Conservation (phyloP, 2,797 vertebrate species). For the Lycodopsis pacificus region DNA sequence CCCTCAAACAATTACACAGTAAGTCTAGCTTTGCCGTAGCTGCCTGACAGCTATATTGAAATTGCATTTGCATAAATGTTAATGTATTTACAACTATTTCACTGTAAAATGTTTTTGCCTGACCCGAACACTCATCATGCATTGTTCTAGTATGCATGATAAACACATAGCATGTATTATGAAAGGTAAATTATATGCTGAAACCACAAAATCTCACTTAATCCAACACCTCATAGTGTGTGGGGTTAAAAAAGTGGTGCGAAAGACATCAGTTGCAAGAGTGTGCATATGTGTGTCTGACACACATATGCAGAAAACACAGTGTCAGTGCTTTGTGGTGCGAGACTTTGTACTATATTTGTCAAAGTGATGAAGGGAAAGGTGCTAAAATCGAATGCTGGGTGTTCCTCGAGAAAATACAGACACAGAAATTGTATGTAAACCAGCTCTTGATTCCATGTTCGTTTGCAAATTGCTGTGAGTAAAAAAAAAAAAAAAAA, state of each 20-base stretch:
- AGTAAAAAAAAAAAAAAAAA: neutral
- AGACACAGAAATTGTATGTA: neutral
- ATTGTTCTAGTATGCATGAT: neutral
- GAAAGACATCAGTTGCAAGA: constrained; percentile 8
- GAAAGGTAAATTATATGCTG: constrained; percentile 7
- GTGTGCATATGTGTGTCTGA: constrained; percentile 16
- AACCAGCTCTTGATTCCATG: constrained; percentile 13
- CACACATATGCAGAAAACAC: too few species aligned
- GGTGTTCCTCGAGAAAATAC: constrained; percentile 42
- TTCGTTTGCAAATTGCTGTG: neutral
- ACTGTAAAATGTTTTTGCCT: constrained; percentile 12
- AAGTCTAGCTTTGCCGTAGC: constrained; percentile 11
- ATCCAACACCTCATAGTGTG: constrained; percentile 30
- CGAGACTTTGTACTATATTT: constrained; percentile 28
- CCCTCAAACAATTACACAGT: neutral
- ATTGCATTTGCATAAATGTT: constrained; percentile 30
- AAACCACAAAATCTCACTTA: constrained; percentile 33
- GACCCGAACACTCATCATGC: neutral
- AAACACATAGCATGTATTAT: neutral
- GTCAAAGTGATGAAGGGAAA: constrained; percentile 29
- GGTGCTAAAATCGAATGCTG: constrained; percentile 45
- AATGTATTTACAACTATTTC: neutral
- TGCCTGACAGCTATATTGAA: constrained; percentile 25
- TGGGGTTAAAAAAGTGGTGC: constrained; percentile 32
- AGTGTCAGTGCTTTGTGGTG: constrained; percentile 18